Conservation (phyloP, 2,113 vertebrate species). For the Serinus canaria region DNA sequence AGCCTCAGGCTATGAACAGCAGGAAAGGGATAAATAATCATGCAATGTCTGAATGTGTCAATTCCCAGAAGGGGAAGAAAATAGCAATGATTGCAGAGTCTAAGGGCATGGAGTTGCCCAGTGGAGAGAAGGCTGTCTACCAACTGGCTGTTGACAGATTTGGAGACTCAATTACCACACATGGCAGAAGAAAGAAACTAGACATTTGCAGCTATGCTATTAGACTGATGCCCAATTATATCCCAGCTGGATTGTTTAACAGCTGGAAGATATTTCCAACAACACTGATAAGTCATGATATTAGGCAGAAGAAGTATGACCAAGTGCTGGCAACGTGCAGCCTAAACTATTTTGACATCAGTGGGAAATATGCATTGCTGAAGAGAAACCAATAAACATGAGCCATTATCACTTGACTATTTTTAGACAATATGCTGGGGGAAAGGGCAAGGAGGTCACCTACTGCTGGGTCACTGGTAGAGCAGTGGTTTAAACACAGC, state of each 20-base stretch:
- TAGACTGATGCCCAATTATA: slow-evolving; percentile 14
- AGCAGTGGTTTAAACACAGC: background rate
- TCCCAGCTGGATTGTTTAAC: background rate
- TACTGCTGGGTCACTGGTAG: background rate
- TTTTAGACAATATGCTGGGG: background rate
- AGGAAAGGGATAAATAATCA: background rate
- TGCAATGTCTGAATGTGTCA: background rate
- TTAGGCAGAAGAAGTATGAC: background rate
- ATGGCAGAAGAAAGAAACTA: background rate
- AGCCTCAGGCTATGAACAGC: background rate
- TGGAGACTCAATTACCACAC: background rate
- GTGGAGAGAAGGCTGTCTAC: background rate
- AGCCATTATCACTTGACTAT: background rate
- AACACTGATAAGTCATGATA: background rate
- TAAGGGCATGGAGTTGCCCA: background rate
- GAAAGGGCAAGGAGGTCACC: background rate
- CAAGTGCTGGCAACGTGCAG: background rate
- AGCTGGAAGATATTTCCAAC: slow-evolving; percentile 8
- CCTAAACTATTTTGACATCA: background rate
- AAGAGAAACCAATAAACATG: background rate
- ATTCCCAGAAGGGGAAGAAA: background rate
- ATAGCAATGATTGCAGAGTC: background rate
- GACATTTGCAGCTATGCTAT: background rate
- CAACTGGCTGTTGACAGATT: slow-evolving; percentile 9
- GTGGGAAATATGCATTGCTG: background rate